Evolutionary conservation across 2,113 vertebrate species (phyloP).

Genomic region (Hirundichthys speculiger): DNA sequence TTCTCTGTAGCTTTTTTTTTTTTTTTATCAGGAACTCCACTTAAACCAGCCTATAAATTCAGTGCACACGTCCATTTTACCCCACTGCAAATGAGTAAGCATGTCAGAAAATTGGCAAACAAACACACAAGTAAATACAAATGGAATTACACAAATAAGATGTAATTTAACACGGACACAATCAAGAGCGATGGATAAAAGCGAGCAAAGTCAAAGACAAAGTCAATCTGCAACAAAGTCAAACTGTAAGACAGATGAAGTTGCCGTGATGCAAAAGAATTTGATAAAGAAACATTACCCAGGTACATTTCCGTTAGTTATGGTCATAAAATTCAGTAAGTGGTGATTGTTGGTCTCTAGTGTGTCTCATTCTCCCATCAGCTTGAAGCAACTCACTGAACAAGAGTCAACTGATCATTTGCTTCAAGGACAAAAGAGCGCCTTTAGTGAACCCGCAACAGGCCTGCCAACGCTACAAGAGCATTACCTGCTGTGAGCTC

Average conservation of each 20-base stretch:
- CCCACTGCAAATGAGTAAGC: slow-evolving; percentile 29
- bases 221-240: no score
- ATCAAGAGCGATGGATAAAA: slow-evolving; percentile 9
- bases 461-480: not conserved
- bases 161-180: slow-evolving; percentile 50
- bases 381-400: slow-evolving; percentile 9
- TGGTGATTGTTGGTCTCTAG: slow-evolving; percentile 52
- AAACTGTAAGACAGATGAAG: slow-evolving; percentile 42
- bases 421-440: slow-evolving; percentile 49
- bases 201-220: no score
- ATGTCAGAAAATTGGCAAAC: slow-evolving; percentile 10
- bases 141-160: slow-evolving; percentile 24
- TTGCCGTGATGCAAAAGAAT: slow-evolving; percentile 51
- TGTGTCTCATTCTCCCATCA: slow-evolving; percentile 26
- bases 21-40: slow-evolving; percentile 43
- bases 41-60: slow-evolving; percentile 33
- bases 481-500: not conserved
- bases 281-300: slow-evolving; percentile 5
- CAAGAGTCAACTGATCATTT: slow-evolving; percentile 43
- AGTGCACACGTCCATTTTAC: not conserved
- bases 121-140: slow-evolving; percentile 36
- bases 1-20: slow-evolving; percentile 11
- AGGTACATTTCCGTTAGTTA: slow-evolving; percentile 45
- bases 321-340: slow-evolving; percentile 37
- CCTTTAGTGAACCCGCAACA: slow-evolving; percentile 1